A percentile compares a stretch with the other conserved stretches of the same genome.
These are phyloP conservation scores for Megalonaias nervosa DNA, from an alignment of 1,140 invertebrate genomes.

Conservation along the genomic window DNA sequence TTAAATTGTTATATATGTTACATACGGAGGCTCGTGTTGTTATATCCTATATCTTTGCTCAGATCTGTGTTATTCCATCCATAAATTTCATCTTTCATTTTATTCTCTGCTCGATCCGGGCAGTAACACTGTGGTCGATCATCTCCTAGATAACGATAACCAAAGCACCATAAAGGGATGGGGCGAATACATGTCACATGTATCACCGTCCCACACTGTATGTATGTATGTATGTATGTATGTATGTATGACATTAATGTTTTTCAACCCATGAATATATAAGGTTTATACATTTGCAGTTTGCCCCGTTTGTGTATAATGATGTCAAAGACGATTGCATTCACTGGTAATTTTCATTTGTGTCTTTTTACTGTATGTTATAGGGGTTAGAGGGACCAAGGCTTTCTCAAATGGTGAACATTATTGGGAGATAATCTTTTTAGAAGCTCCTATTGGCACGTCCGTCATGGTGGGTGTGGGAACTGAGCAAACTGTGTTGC, in stretches of 20 bases:
- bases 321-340: neutral
- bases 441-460: slow-evolving; percentile 56
- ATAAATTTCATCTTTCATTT: no score
- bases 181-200: no score
- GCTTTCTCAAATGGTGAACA: slow-evolving; percentile 59
- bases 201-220: no score
- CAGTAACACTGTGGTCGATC: no score
- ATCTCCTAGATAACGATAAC: no score
- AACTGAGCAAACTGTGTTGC: slow-evolving; percentile 49
- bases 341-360: neutral
- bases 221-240: neutral
- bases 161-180: no score
- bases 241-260: neutral
- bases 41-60: no score
- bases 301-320: neutral
- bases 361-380: neutral
- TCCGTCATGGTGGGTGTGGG: slow-evolving; percentile 64
- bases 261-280: neutral
- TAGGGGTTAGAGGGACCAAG: slow-evolving; percentile 59
- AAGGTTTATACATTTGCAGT: neutral
- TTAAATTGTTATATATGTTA: no score
- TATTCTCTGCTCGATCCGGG: no score
- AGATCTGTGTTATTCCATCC: no score
- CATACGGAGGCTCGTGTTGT: no score
- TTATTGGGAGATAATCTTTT: slow-evolving; percentile 61